Evolutionary conservation across 2,113 vertebrate genomes (phyloP), one percentile per base, ranked within the genome.

Genomic region (Micromys minutus): DNA sequence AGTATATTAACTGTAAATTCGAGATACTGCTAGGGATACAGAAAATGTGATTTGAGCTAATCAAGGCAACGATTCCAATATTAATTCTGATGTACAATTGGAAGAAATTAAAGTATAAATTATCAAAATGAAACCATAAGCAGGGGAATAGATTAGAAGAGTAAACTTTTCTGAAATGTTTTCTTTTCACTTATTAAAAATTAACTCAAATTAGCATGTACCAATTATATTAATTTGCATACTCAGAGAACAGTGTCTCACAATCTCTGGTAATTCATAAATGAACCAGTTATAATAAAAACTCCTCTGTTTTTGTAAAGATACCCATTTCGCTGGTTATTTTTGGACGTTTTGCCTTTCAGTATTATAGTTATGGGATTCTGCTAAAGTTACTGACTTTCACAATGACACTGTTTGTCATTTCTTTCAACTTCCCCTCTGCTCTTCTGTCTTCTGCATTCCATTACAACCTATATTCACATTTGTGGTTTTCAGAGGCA

Each of bases 401-500:
- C 9, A 71, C 50, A 45, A 11, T 63, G 29, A 19, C n/a, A 55
- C 65, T 83, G 47, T 80, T 17, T 52, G 42, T 52, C 21, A 26
- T 59, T 79, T 83, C 74, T 75, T 76, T 50, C 36, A 39, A 72
- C 45, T 36, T 31, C 59, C 22, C 42, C 52, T 24, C 31, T 47
- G 39, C n/a, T 87, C 34, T 47, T 57, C 3, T 74, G 63, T 85
- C 47, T 81, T 95, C 86, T 74, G 67, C 81, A 39, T 45, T 89
- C 45, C 10, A n/a, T 94, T 86, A 77, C 92, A 87, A 86, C 52
- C 42, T 77, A 15, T 52, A 42, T 86, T 88, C 89, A 88, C 86
- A 65, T 95, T 59, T 90, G 90, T 88, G 88, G 76, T 87, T 96
- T 94, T 95, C 61, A 69, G 45, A 88, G 50, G 67, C 52, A 93